Evolutionary conservation across 2,797 vertebrate genomes (phyloP), one percentile per base, ranked within the genome.

Genomic region (Gymnocypris eckloni): DNA sequence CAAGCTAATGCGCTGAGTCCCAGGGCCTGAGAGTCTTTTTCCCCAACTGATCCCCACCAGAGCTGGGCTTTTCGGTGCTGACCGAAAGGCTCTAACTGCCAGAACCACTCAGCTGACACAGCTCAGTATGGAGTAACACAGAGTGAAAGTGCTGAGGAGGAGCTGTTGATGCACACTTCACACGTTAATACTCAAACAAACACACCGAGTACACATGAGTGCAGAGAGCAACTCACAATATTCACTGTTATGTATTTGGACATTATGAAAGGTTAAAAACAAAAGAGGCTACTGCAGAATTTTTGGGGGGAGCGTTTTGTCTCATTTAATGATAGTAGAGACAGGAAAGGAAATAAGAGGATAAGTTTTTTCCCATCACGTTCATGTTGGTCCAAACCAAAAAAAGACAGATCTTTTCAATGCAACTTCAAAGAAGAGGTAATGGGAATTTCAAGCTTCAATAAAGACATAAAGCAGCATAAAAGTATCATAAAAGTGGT

Each of bases 11-110:
- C 6, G n/a, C 76, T 70, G 81, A 79, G 87, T 39, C 67, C 67
- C 59, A 25, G 43, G 52, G 52, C 69, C 81, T 80, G 64, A 73
- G 48, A 89, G 79, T 72, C 70, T 86, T 64, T 79, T 85, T 45
- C 33, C 71, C 71, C 76, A 73, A 84, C 76, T 82, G 75, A 90
- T 90, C 89, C 76, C 28, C 56, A 82, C 82, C 28, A 82, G 80
- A 79, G 83, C 82, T 67, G 87, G 83, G 79, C 79, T 83, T 78
- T 79, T 82, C 61, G n/a, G 48, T 87, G 88, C 87, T 90, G 87
- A 90, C 83, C 73, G 9, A 86, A 13, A 72, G 66, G 41, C 83
- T 78, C 72, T 15, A 20, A 43, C 45, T 81, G 78, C 78, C 79
- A 81, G 78, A 66, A 25, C 52, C 25, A 52, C 78, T 61, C 70